Evolutionary conservation across 1,140 invertebrate species (phyloP), one percentile per base, ranked within the genome.

Genomic region (Sinonovacula constricta): DNA sequence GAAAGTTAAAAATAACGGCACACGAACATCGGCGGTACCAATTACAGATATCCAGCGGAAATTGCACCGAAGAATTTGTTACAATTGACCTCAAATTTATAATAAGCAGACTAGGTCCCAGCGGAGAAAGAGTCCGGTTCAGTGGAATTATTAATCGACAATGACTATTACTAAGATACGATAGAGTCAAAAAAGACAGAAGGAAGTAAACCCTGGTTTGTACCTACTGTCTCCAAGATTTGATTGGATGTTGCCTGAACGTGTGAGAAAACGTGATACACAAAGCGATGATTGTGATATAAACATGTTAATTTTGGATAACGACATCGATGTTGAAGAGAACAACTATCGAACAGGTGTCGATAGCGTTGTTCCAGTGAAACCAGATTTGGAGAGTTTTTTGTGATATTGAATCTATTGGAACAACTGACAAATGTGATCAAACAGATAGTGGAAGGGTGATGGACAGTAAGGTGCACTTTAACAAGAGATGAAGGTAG

Each of bases 381-480:
- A 70, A 59, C 67, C 67, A 39, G 22, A 57, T 59, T 30, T 70
- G 14, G 53, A 56, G 5, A 54, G 74, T n/a, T 80, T 80, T 67
- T 30, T 80, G 70, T 63, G 74, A 80, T 18, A 53, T 80, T 10
- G 79, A 80, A 26, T 53, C 76, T 12, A 66, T 79, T 36, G 67
- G 76, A 15, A 63, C 75, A 7, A 60, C 10, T 4, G 71, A 80
- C 39, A 63, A 49, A 28, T 36, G 34, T 22, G 1, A 69, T 12
- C 24, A 34, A 26, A 53, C 51, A 59, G 53, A 70, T 28, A 30
- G 77, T 24, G 59, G 53, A 71, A 49, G 31, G 12, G 53, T 53
- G 10, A 30, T 80, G 56, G 22, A 51, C n/a, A 65, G 31, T 76
- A 65, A 63, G 45, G 18, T 26, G 65, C 5, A 71, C 74, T 15